Evolutionary conservation across 2,797 vertebrate species (phyloP).

Genomic region (Bucorvus abyssinicus): DNA sequence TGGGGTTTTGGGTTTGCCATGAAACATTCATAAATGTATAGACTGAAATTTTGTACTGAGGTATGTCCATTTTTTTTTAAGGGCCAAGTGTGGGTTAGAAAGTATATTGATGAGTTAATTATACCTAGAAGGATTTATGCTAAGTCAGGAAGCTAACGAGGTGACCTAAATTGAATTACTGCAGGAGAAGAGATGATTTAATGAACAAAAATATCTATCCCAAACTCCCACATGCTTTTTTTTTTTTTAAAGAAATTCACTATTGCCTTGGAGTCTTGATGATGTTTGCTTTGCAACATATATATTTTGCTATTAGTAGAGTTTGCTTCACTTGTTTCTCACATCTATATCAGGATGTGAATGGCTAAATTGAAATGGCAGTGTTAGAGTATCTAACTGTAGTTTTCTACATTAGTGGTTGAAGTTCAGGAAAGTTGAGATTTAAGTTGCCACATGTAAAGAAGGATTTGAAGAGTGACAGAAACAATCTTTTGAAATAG

Average conservation of each 20-base stretch:
- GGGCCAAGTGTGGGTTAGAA: background rate
- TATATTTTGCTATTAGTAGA: background rate
- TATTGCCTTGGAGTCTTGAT: background rate
- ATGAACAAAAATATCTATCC: background rate
- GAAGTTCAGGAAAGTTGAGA: background rate
- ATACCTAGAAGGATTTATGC: background rate
- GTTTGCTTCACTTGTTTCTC: background rate
- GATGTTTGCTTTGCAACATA: background rate
- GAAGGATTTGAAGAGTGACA: background rate
- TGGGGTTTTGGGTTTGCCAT: background rate
- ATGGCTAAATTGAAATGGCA: background rate
- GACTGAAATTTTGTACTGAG: background rate
- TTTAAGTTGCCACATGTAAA: background rate
- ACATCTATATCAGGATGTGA: background rate
- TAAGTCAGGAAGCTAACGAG: background rate
- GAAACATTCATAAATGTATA: background rate
- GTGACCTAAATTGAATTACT: background rate
- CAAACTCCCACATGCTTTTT: background rate
- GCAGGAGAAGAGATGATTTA: background rate
- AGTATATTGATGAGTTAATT: background rate
- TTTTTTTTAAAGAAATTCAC: background rate
- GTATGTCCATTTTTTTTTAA: background rate
- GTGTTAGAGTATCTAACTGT: background rate
- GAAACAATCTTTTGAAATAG: slow-evolving; percentile 8
- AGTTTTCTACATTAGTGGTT: background rate